Evolutionary conservation across 2,797 vertebrate species (phyloP).

Genomic region (Karalla daura): DNA sequence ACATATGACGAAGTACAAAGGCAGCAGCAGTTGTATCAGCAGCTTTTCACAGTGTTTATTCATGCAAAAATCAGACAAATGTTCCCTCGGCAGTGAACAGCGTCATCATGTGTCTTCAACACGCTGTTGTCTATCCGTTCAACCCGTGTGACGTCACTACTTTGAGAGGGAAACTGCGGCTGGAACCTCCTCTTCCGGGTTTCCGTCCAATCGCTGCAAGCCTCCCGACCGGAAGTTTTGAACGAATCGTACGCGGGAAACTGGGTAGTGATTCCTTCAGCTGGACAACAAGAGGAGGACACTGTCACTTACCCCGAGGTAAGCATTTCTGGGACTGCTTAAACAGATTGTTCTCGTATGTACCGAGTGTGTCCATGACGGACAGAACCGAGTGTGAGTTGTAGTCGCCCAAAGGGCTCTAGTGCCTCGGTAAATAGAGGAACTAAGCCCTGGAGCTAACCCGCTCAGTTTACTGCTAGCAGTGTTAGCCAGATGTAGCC

Average conservation of each 20-base stretch:
- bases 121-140: too few relatives aligned
- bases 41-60: too few relatives aligned
- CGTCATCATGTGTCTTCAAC: too few relatives aligned
- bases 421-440: not conserved
- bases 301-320: not conserved
- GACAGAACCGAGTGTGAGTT: too few relatives aligned
- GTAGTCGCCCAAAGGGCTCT: too few relatives aligned
- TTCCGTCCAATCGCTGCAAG: conserved; percentile 56
- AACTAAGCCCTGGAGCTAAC: not conserved
- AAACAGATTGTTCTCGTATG: rapidly evolving
- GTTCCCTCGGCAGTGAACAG: too few relatives aligned
- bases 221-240: conserved; percentile 69
- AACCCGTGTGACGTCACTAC: too few relatives aligned
- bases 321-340: rapidly evolving
- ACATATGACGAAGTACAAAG: too few relatives aligned
- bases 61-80: too few relatives aligned
- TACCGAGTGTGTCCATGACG: rapidly evolving
- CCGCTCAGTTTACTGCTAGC: conserved; percentile 39
- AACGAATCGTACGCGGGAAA: conserved; percentile 75
- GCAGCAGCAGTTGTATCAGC: too few relatives aligned
- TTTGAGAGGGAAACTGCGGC: too few relatives aligned
- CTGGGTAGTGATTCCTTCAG: not conserved
- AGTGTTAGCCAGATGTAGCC: conserved; percentile 14
- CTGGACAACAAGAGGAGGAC: conserved; percentile 33
- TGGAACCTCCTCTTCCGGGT: conserved; percentile 27